Evolutionary conservation across 2,113 vertebrate species (phyloP).

Genomic region (Formicarius rufipectus): DNA sequence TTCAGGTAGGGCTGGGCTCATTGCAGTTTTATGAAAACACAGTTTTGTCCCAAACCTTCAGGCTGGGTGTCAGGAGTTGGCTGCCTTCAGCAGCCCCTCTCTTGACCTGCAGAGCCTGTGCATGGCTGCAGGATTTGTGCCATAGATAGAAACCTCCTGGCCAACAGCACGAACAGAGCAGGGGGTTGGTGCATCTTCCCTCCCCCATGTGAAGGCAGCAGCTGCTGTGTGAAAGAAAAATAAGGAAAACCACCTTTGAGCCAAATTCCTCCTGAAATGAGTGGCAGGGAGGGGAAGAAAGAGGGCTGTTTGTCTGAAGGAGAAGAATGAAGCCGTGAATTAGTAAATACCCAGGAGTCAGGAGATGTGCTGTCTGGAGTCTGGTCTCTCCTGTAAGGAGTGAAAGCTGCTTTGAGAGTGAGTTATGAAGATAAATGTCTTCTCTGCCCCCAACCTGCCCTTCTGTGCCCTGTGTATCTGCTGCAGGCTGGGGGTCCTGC

Average conservation of each 20-base stretch:
- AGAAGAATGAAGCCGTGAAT: not conserved
- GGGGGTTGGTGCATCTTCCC: not conserved
- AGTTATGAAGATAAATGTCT: not conserved
- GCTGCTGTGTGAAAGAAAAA: not conserved
- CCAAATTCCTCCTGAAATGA: not conserved
- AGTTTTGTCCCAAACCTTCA: not conserved
- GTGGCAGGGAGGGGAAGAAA: not conserved
- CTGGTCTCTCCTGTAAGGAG: not conserved
- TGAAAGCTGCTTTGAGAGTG: not conserved
- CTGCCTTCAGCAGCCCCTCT: not conserved
- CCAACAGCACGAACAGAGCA: not conserved
- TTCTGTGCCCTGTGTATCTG: not conserved
- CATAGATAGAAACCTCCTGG: not conserved
- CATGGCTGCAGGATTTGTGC: not conserved
- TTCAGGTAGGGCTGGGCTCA: not conserved
- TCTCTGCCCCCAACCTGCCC: not conserved
- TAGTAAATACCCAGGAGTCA: not conserved
- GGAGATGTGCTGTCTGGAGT: not conserved
- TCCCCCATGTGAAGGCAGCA: slow-evolving; percentile 14
- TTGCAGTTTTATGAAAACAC: not conserved
- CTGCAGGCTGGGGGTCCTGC: not conserved
- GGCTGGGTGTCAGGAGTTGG: not conserved
- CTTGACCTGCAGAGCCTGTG: not conserved
- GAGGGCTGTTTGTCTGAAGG: not conserved
- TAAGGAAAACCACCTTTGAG: not conserved